phyloP scores from a whole-genome alignment of 2,888 invertebrate genomes.

The Noctua janthina region DNA sequence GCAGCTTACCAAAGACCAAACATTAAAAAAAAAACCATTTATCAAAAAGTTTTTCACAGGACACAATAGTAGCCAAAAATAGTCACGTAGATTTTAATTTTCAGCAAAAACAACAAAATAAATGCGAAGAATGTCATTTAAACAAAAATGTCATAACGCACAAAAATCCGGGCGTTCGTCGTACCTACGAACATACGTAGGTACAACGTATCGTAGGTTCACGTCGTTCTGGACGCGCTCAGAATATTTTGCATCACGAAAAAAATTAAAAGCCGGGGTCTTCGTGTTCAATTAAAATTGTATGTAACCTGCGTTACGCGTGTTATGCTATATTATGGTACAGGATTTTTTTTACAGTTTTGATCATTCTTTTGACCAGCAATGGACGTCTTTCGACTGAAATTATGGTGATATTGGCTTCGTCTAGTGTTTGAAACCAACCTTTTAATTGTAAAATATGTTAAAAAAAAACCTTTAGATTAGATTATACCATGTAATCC shows the following conservation, averaged over 20 bases:
- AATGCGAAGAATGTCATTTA: conserved; percentile 58
- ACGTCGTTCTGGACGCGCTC: conserved; percentile 43
- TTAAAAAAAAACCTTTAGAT: too few relatives aligned
- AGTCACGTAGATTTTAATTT: conserved; percentile 43
- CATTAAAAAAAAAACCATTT: too few relatives aligned
- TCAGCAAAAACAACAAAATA: conserved; percentile 8
- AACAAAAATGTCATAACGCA: conserved; percentile 59
- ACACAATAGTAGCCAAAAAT: conserved; percentile 1
- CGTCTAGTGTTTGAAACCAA: background rate
- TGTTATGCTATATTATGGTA: conserved; percentile 6
- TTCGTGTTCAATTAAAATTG: conserved; percentile 61
- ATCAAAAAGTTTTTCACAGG: background rate
- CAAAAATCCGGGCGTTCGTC: conserved; percentile 43
- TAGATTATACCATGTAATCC: too few relatives aligned
- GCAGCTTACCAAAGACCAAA: background rate
- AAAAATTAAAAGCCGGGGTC: conserved; percentile 58
- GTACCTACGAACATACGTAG: conserved; percentile 31
- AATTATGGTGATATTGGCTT: background rate
- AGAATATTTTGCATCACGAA: conserved; percentile 61
- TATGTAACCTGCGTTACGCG: conserved; percentile 27
- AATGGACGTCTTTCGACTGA: background rate
- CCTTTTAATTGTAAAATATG: background rate
- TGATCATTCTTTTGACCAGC: background rate
- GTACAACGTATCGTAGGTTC: conserved; percentile 24
- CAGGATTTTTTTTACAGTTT: background rate